These are phyloP conservation scores for Buphagus erythrorhynchus DNA, from an alignment of 2,797 vertebrate species.

Conservation along the genomic window DNA sequence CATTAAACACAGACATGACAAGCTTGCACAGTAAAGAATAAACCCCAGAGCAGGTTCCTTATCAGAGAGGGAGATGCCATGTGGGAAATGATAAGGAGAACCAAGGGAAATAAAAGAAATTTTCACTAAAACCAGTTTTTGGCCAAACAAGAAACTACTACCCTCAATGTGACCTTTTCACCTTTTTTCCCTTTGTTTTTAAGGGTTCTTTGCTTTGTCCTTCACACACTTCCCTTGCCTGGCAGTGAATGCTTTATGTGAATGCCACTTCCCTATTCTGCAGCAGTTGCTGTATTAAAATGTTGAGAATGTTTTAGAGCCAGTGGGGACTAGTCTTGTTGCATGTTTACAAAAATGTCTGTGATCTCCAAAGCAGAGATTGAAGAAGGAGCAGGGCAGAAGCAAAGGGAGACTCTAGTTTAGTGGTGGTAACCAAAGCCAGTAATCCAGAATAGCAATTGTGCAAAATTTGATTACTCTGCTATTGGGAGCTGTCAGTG, in stretches of 20 bases:
- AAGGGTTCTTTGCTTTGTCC: not conserved
- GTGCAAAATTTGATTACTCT: not conserved
- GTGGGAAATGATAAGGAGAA: not conserved
- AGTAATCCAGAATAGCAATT: not conserved
- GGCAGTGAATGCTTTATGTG: not conserved
- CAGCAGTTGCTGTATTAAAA: not conserved
- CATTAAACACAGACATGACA: constrained; percentile 78
- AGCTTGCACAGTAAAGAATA: constrained; percentile 66
- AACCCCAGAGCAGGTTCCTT: constrained; percentile 36
- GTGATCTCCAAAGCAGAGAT: not conserved
- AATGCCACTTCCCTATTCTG: not conserved
- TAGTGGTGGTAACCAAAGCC: not conserved
- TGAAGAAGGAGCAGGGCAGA: not conserved
- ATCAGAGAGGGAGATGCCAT: not conserved
- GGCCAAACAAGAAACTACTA: not conserved
- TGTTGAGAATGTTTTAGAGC: not conserved
- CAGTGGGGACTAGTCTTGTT: not conserved
- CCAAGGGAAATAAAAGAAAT: not conserved
- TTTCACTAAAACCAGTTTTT: not conserved
- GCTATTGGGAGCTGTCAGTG: not conserved
- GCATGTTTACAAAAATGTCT: not conserved
- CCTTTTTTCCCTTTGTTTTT: not conserved
- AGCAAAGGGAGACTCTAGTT: not conserved
- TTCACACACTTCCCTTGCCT: not conserved
- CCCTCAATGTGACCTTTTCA: not conserved